phyloP scores from a whole-genome alignment of 2,797 vertebrate species.

The Caiman crocodilus region DNA sequence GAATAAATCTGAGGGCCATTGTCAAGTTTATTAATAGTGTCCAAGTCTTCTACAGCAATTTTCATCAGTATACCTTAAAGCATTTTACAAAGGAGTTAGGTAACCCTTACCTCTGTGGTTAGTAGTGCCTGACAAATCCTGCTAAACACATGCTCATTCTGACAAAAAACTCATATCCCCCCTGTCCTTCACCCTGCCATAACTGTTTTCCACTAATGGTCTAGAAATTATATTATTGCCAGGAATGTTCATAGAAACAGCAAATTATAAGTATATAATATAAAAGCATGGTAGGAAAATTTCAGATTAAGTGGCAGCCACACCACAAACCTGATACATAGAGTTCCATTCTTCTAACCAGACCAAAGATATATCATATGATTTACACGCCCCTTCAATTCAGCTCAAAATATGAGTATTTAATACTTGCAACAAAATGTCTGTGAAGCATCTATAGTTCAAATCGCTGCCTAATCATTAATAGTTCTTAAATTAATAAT shows the following conservation, averaged over 20 bases:
- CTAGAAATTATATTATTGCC: not conserved
- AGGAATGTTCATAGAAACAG: not conserved
- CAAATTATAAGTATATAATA: conserved; percentile 2
- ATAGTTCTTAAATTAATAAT: not conserved
- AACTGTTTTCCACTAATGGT: not conserved
- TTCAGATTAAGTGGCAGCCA: not conserved
- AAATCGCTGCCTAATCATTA: not conserved
- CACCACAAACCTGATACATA: conserved; percentile 2
- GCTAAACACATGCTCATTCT: not conserved
- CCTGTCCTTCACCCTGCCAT: not conserved
- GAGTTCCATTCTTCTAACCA: not conserved
- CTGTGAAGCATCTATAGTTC: not conserved
- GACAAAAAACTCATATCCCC: not conserved
- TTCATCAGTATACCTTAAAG: not conserved
- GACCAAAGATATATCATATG: not conserved
- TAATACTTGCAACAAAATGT: conserved; percentile 10
- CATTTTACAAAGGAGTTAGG: not conserved
- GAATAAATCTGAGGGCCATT: not conserved
- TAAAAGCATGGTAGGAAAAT: not conserved
- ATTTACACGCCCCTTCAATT: not conserved
- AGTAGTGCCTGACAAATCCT: not conserved
- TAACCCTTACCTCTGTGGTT: not conserved
- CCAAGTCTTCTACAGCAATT: not conserved
- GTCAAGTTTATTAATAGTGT: not conserved
- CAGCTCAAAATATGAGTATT: conserved; percentile 26